Evolutionary conservation across 2,888 invertebrate species (phyloP).

Genomic region (Synanthedon andrenaeformis): DNA sequence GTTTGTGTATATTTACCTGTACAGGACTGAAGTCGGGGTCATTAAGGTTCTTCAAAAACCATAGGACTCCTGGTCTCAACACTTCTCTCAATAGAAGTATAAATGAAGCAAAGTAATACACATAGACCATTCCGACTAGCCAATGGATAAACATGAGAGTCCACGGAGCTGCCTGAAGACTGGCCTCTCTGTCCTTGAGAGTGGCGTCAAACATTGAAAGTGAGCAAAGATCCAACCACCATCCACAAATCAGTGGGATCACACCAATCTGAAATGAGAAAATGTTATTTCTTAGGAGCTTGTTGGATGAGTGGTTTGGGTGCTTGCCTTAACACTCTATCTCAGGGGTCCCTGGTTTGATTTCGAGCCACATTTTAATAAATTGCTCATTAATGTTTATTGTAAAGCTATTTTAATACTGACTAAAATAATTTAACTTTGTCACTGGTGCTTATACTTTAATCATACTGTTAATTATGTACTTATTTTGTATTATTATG

Average conservation of each 20-base stretch:
- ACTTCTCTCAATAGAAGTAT: slow-evolving; percentile 93
- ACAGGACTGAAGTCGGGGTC: slow-evolving; percentile 99
- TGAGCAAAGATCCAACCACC: slow-evolving; percentile 99
- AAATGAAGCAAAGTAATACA: slow-evolving; percentile 99
- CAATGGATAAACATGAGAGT: slow-evolving; percentile 99
- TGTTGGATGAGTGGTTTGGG: too few relatives aligned
- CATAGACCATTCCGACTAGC: slow-evolving; percentile 99
- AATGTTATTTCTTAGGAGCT: too few relatives aligned
- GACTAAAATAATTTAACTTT: too few relatives aligned
- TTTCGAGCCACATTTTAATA: too few relatives aligned
- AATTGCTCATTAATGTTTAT: too few relatives aligned
- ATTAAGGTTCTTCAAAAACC: slow-evolving; percentile 98
- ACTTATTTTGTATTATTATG: too few relatives aligned
- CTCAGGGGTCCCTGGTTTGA: too few relatives aligned
- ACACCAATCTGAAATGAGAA: slow-evolving; percentile 79
- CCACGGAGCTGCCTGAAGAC: slow-evolving; percentile 91
- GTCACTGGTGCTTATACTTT: too few relatives aligned
- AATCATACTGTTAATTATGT: too few relatives aligned
- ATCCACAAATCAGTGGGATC: slow-evolving; percentile 95
- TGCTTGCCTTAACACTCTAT: too few relatives aligned
- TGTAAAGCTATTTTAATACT: too few relatives aligned
- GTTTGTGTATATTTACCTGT: slow-evolving; percentile 68
- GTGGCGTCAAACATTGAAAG: slow-evolving; percentile 92
- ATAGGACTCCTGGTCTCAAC: slow-evolving; percentile 94
- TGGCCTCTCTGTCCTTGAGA: slow-evolving; percentile 86